These are phyloP conservation scores for Neotoxoptera formosana DNA, from an alignment of 1,140 invertebrate species.

Conservation along the genomic window DNA sequence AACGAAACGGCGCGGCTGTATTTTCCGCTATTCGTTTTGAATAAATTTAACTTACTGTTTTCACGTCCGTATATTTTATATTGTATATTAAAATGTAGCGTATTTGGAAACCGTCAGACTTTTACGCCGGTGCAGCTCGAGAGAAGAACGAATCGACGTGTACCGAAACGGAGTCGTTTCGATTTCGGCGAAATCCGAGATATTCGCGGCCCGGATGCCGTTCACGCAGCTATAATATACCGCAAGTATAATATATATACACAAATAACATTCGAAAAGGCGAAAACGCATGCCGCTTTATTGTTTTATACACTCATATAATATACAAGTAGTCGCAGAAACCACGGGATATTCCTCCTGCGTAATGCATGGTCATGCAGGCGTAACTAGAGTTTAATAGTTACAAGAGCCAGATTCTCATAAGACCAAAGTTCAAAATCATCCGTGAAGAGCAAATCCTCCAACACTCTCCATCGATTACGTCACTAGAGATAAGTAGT, in stretches of 20 bases:
- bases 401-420: too few relatives aligned
- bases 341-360: neutral
- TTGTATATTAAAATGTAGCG: neutral
- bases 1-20: neutral
- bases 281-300: neutral
- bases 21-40: constrained; percentile 19
- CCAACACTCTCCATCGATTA: too few relatives aligned
- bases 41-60: constrained; percentile 32
- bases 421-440: too few relatives aligned
- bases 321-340: neutral
- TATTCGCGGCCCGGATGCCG: neutral
- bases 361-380: too few relatives aligned
- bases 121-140: neutral
- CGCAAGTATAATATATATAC: too few relatives aligned
- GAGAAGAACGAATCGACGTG: neutral
- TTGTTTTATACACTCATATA: too few relatives aligned
- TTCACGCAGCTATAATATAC: neutral
- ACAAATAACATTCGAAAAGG: neutral
- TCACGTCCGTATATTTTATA: neutral
- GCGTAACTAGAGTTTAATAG: too few relatives aligned
- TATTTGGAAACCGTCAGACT: neutral
- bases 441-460: too few relatives aligned
- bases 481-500: too few relatives aligned
- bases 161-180: neutral
- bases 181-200: neutral